Evolutionary conservation across 2,113 vertebrate species (phyloP).

Genomic region (Lepus americanus): DNA sequence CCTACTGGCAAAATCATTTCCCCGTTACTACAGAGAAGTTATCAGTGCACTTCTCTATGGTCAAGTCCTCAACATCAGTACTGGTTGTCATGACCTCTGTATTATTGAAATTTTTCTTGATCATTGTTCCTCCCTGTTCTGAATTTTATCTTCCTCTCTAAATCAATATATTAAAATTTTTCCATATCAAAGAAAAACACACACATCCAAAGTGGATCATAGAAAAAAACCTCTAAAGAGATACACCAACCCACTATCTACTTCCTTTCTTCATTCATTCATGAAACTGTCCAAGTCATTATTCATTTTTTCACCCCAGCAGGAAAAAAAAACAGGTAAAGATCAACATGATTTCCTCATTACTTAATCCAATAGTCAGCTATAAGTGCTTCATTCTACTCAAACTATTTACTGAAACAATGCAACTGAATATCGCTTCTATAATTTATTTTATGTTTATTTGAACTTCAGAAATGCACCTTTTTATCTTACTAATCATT

Average conservation of each 20-base stretch:
- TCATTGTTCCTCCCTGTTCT: background rate
- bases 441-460: background rate
- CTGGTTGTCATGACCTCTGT: background rate
- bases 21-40: background rate
- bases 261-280: background rate
- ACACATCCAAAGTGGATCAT: background rate
- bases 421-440: background rate
- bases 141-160: background rate
- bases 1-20: background rate
- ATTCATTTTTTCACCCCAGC: background rate
- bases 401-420: background rate
- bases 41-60: background rate
- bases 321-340: background rate
- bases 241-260: background rate
- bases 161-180: background rate
- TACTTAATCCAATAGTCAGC: background rate
- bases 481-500: background rate
- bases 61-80: background rate
- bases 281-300: background rate
- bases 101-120: background rate
- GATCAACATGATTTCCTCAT: background rate
- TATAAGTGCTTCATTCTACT: background rate
- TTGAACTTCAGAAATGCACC: background rate
- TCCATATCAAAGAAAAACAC: background rate
- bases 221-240: background rate